Conservation (phyloP, 2,888 invertebrate species). For the Actias luna region DNA sequence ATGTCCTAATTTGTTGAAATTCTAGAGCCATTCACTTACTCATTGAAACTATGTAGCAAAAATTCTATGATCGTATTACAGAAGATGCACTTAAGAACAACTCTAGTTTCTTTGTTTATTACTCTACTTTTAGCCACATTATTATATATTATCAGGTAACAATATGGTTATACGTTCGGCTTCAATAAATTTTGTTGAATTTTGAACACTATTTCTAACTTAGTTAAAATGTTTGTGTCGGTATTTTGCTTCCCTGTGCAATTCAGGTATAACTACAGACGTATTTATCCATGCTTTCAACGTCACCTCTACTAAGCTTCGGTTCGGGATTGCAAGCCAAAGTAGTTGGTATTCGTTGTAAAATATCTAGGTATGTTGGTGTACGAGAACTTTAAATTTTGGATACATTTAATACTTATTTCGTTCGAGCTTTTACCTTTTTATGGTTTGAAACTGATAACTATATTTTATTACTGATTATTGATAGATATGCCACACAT, state of each 20-base stretch:
- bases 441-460: too few species aligned
- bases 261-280: background rate
- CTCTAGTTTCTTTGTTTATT: too few species aligned
- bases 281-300: background rate
- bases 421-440: background rate
- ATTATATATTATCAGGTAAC: background rate
- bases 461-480: too few species aligned
- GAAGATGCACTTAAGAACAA: too few species aligned
- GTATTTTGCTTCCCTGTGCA: background rate
- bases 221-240: background rate
- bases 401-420: background rate
- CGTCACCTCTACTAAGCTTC: background rate
- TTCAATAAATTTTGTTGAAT: background rate
- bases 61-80: too few species aligned
- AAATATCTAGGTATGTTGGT: constrained; percentile 5
- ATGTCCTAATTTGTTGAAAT: too few species aligned
- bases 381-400: background rate
- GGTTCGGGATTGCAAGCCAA: background rate
- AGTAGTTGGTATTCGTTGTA: background rate
- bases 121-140: too few species aligned
- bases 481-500: too few species aligned
- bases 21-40: too few species aligned
- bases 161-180: background rate
- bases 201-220: background rate
- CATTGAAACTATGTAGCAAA: too few species aligned